Conservation (phyloP, 2,888 invertebrate species). For the Uropetala carovei region DNA sequence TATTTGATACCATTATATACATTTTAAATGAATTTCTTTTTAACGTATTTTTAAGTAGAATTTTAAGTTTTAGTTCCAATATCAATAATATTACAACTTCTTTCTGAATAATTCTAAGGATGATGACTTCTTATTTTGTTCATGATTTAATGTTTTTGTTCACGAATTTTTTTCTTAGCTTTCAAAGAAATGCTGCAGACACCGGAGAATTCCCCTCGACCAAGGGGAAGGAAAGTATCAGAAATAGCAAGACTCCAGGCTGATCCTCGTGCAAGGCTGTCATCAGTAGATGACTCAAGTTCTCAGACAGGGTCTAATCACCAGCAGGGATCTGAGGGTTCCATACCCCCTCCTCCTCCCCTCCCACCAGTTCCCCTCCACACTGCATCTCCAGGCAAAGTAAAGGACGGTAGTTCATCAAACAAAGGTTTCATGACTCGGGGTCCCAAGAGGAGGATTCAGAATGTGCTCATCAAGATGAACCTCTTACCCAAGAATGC, state of each 20-base stretch:
- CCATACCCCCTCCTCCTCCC: slow-evolving; percentile 69
- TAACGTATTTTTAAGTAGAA: background rate
- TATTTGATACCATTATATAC: background rate
- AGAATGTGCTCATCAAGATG: slow-evolving; percentile 92
- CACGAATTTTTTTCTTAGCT: slow-evolving; percentile 72
- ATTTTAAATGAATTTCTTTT: too few species aligned
- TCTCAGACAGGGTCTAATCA: slow-evolving; percentile 68
- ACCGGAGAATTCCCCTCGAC: slow-evolving; percentile 89
- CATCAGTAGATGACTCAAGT: slow-evolving; percentile 84
- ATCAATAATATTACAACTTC: background rate
- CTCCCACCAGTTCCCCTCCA: slow-evolving; percentile 66
- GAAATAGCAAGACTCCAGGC: slow-evolving; percentile 78
- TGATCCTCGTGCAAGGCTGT: slow-evolving; percentile 85
- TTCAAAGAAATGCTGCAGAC: slow-evolving; percentile 85
- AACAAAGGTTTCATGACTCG: slow-evolving; percentile 89
- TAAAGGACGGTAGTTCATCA: slow-evolving; percentile 33
- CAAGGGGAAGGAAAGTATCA: slow-evolving; percentile 80
- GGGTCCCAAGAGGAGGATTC: slow-evolving; percentile 87
- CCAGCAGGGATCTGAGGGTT: background rate
- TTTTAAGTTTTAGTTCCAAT: background rate
- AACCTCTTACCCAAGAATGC: slow-evolving; percentile 92
- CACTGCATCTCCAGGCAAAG: slow-evolving; percentile 59
- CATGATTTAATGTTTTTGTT: background rate
- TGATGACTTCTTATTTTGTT: background rate
- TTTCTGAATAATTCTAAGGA: background rate